A percentile compares a stretch with the other conserved stretches of the same genome.
Conservation (phyloP, 2,113 vertebrate species). For the Leucosticte australis region DNA sequence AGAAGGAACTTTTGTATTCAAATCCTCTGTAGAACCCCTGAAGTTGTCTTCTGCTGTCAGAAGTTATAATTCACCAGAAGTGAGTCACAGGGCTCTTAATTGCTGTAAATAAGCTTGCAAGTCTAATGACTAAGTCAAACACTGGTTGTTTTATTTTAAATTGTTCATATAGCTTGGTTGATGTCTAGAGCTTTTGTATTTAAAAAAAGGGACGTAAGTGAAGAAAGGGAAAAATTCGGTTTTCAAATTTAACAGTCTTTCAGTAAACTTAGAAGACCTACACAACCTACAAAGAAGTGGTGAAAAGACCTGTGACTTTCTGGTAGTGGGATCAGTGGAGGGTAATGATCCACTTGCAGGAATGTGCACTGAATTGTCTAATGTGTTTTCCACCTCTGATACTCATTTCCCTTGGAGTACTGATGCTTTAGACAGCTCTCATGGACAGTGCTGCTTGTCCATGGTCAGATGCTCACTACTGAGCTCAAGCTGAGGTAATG, state of each 20-base stretch:
- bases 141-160: neutral
- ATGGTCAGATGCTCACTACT: neutral
- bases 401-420: neutral
- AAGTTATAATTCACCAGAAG: neutral
- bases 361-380: neutral
- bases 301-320: neutral
- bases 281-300: neutral
- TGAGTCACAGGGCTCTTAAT: neutral
- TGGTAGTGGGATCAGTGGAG: neutral
- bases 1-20: neutral
- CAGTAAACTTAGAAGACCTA: neutral
- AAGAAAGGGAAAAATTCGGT: neutral
- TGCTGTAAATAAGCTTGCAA: constrained; percentile 13
- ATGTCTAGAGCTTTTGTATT: neutral
- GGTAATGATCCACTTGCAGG: neutral
- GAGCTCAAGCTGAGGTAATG: neutral
- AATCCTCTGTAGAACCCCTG: neutral
- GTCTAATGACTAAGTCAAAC: neutral
- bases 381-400: neutral
- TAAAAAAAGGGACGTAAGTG: neutral
- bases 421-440: neutral
- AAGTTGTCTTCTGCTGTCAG: neutral
- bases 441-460: neutral
- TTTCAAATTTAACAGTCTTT: neutral
- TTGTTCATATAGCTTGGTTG: neutral